These are phyloP conservation scores for Gnathonemus longibarbis DNA, from an alignment of 2,113 vertebrate genomes.

Conservation along the genomic window DNA sequence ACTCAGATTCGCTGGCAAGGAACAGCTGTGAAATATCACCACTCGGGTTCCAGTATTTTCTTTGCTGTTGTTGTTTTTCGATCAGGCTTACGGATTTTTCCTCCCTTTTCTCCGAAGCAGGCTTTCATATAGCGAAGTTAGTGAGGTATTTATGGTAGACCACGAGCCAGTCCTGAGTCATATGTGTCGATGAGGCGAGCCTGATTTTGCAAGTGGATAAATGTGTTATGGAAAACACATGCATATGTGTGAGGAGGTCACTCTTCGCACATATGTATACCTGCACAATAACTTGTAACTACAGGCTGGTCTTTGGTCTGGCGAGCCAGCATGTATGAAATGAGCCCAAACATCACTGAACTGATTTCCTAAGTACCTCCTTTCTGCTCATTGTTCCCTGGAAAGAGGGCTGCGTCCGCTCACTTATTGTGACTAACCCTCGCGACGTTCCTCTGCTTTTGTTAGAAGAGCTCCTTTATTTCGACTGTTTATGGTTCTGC, in stretches of 20 bases:
- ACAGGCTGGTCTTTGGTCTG: constrained; percentile 31
- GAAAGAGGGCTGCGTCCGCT: constrained; percentile 26
- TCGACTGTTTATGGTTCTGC: constrained; percentile 52
- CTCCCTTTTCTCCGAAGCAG: neutral
- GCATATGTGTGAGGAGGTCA: neutral
- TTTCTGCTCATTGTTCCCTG: constrained; percentile 30
- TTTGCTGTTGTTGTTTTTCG: neutral
- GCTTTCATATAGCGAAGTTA: neutral
- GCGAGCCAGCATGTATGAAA: constrained; percentile 34
- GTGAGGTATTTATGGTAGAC: neutral
- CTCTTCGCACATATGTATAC: neutral
- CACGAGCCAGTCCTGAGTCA: neutral
- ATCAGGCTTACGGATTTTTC: neutral
- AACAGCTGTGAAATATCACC: constrained; percentile 12
- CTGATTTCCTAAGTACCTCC: constrained; percentile 43
- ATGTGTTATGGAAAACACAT: neutral
- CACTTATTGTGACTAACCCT: constrained; percentile 26
- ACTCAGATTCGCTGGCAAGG: neutral
- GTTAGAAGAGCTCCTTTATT: constrained; percentile 52
- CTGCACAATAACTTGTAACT: constrained; percentile 24
- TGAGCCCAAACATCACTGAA: constrained; percentile 41
- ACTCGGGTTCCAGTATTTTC: neutral
- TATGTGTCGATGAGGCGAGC: neutral
- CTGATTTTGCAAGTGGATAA: neutral
- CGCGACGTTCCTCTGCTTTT: constrained; percentile 44